Conservation (phyloP, 2,888 invertebrate genomes). For the Marronus borbonicus region DNA sequence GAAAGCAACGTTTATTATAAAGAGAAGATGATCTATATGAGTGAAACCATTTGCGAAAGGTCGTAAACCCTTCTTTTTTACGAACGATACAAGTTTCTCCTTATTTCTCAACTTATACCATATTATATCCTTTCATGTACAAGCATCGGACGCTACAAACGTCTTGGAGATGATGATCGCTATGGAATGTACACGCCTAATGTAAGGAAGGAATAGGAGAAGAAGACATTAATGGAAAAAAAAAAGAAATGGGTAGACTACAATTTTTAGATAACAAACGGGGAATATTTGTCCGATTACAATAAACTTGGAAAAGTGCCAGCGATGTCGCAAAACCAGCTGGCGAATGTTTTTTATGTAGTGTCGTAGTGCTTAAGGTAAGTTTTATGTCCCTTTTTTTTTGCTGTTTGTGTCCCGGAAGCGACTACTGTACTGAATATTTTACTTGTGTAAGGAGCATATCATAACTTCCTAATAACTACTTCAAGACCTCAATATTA, state of each 20-base stretch:
- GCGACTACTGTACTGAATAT: not conserved
- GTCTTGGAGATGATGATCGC: not conserved
- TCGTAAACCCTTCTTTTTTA: too few relatives aligned
- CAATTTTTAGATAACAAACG: not conserved
- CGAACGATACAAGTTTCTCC: too few relatives aligned
- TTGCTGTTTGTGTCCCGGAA: not conserved
- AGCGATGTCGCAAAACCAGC: not conserved
- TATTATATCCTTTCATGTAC: too few relatives aligned
- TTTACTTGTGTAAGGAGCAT: too few relatives aligned
- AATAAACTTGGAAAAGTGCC: not conserved
- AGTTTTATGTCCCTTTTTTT: not conserved
- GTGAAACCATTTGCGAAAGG: too few relatives aligned
- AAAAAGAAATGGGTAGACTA: not conserved
- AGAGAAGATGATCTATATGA: too few relatives aligned
- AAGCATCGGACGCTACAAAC: not conserved
- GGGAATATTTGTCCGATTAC: not conserved
- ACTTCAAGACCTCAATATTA: too few relatives aligned
- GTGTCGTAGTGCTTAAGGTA: not conserved
- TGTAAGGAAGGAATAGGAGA: not conserved
- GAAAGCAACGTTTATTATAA: too few relatives aligned
- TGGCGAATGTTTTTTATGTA: not conserved
- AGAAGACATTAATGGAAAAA: constrained; percentile 2
- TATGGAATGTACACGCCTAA: not conserved
- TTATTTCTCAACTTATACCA: too few relatives aligned
- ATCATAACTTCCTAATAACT: too few relatives aligned